A percentile compares a stretch with the other conserved stretches of the same genome.
phyloP scores from a whole-genome alignment of 2,113 vertebrate genomes.

The Oncorhynchus kisutch region DNA sequence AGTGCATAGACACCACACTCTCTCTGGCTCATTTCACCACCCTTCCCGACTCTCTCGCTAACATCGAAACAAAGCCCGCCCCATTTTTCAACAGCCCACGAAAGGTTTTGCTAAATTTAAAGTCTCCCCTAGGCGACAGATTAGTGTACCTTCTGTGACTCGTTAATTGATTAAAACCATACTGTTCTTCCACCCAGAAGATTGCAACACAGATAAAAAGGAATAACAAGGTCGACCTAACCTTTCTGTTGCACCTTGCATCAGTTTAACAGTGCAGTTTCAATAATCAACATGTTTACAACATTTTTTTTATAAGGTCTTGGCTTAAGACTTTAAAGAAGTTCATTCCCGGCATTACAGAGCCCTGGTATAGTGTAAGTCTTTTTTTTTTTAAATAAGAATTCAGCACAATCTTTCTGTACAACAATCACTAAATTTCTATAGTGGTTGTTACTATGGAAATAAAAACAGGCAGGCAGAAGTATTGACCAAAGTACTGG shows the following conservation, averaged over 20 bases:
- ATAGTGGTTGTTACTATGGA: too few species aligned
- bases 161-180: conserved; percentile 61
- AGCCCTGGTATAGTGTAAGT: too few species aligned
- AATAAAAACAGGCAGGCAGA: too few species aligned
- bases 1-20: background rate
- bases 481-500: too few species aligned
- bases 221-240: conserved; percentile 26
- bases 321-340: background rate
- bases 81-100: conserved; percentile 27
- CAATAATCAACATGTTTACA: background rate
- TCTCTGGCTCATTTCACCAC: background rate
- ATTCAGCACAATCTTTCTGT: background rate
- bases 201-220: conserved; percentile 49
- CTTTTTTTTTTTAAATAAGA: too few species aligned
- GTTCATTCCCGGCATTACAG: too few species aligned
- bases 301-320: background rate
- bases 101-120: conserved; percentile 12
- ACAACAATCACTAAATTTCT: background rate
- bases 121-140: conserved; percentile 24
- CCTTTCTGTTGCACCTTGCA: conserved; percentile 27
- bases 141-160: conserved; percentile 42
- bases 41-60: conserved; percentile 12
- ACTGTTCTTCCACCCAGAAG: conserved; percentile 19
- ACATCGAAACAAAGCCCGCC: conserved; percentile 18
- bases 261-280: background rate